These are phyloP conservation scores for Ptychodera flava DNA, from an alignment of 35 echinoderm and acorn worm species.

Conservation along the genomic window DNA sequence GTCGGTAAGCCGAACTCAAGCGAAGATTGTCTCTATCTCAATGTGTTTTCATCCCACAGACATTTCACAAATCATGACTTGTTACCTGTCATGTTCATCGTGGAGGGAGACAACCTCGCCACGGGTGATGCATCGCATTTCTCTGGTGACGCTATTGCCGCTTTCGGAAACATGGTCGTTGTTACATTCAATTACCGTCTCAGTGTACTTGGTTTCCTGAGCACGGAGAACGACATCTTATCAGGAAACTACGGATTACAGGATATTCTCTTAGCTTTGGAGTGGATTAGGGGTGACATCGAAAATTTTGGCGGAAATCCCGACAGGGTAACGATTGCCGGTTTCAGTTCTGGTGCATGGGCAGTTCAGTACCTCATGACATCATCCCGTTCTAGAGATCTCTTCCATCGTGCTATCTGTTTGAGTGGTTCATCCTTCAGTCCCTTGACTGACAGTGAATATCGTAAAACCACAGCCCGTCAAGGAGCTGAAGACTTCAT, in stretches of 20 bases:
- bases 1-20: background rate
- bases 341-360: background rate
- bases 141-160: background rate
- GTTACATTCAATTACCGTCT: background rate
- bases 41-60: background rate
- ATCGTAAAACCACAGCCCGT: background rate
- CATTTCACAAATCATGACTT: background rate
- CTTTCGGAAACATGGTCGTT: background rate
- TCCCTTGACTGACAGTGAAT: background rate
- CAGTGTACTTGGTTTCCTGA: background rate
- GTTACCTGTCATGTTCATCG: background rate
- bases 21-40: conserved; percentile 38
- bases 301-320: background rate
- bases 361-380: background rate
- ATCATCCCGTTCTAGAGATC: background rate
- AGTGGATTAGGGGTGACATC: background rate
- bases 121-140: background rate
- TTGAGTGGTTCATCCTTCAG: background rate
- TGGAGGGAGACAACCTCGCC: background rate
- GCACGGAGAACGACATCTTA: background rate
- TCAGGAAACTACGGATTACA: background rate
- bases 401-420: background rate
- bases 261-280: background rate
- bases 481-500: background rate
- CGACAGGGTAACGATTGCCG: background rate